Evolutionary conservation across 30 jellyfish, hydroid and myxozoan genomes (phyloP), one percentile per base, ranked within the genome.

Genomic region (Aurelia aurita): DNA sequence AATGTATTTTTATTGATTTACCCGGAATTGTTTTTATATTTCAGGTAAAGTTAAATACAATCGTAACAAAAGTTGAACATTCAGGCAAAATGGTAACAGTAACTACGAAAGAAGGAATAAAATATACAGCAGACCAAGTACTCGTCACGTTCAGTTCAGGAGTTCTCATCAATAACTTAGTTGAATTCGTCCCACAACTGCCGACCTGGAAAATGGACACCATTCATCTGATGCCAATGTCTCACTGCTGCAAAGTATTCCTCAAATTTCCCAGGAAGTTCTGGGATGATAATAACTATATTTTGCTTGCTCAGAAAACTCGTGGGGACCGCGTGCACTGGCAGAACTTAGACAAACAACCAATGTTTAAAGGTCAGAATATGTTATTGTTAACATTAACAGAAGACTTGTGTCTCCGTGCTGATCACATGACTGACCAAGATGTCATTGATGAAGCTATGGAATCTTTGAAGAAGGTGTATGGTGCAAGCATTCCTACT

Each of bases 151-250:
- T 84, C 34, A 75, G 92, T 31, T 45, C 89, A 60, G 93, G 92
- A 31, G 98, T 91, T 53, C 76, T 91, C 39, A 65, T n/a, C 28
- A 85, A 69, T 72, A 72, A 72, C 22, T n/a, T 43, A 3, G 66
- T 91, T n/a, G 45, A 66, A 61, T 83, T 91, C 67, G 57, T 53
- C 14, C 98, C 98, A 19, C 23, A 69, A 6, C 81, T 91, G 49
- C 98, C 98, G 0, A 75, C 65, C 8, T 91, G 98, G 98, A 91
- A 91, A 63, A 66, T 61, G 72, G 93, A 91, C 39, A 90, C 94
- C 39, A 35, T 84, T 14, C 59, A 84, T 12, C 63, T 79, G 0
- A 43, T 72, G 47, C 90, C 92, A 46, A 84, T 79, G 90, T 44
- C 80, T 35, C 80, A 91, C 57, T 69, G 84, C 72, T 91, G 98